phyloP scores from a whole-genome alignment of 64 coral and sea anemone species.

The Hydrozoanthus tunicans region DNA sequence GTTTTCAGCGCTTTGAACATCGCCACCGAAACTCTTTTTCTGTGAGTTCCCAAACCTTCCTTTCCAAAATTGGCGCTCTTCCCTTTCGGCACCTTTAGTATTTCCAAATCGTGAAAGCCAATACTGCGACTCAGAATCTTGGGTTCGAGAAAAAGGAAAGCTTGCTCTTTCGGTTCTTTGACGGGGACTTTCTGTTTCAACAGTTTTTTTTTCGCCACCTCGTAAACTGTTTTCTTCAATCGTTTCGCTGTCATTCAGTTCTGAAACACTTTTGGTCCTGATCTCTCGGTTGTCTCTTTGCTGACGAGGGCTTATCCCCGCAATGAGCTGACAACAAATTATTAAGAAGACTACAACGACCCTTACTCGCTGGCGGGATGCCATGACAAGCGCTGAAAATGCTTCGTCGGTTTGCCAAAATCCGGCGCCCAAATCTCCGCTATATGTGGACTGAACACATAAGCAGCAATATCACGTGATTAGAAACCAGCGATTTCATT shows the following conservation, averaged over 20 bases:
- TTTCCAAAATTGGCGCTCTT: constrained; percentile 24
- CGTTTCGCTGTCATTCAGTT: background rate
- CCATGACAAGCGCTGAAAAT: background rate
- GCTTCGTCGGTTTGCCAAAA: background rate
- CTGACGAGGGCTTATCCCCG: background rate
- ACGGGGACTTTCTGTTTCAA: background rate
- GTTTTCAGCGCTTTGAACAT: background rate
- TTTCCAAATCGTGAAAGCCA: constrained; percentile 27
- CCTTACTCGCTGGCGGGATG: background rate
- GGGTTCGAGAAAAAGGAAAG: background rate
- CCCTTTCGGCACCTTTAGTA: background rate
- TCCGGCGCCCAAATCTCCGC: background rate
- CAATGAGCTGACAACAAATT: background rate
- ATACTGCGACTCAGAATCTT: constrained; percentile 7
- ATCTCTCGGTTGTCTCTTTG: background rate
- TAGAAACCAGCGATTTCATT: constrained; percentile 5
- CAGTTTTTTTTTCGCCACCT: background rate
- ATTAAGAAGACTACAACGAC: constrained; percentile 5
- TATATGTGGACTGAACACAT: background rate
- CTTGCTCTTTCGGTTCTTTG: background rate
- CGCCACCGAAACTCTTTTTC: background rate
- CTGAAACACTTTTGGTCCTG: background rate
- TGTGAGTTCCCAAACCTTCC: background rate
- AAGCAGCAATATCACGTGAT: background rate
- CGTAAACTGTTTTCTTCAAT: background rate